Evolutionary conservation across 2,797 vertebrate species (phyloP).

Genomic region (Fundulus diaphanus): DNA sequence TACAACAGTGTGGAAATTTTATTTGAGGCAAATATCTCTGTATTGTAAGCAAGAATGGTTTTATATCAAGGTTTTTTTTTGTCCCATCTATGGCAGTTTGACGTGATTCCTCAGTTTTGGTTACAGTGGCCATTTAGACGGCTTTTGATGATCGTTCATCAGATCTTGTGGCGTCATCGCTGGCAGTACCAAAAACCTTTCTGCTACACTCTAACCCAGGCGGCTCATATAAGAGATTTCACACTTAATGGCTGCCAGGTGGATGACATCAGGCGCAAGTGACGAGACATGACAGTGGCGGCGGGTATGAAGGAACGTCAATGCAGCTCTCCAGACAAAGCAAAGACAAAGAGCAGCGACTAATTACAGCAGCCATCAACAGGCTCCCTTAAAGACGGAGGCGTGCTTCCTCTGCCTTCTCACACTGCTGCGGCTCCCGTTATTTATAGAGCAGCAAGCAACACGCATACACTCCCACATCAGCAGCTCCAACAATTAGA

Average conservation of each 20-base stretch:
- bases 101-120: neutral
- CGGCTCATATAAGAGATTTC: conserved; percentile 26
- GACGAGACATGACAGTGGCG: conserved; percentile 33
- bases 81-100: neutral
- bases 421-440: conserved; percentile 17
- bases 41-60: neutral
- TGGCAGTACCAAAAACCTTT: conserved; percentile 14
- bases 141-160: neutral
- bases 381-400: conserved; percentile 65
- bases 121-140: neutral
- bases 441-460: conserved; percentile 31
- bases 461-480: conserved; percentile 13
- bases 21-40: neutral
- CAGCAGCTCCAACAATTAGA: conserved; percentile 15
- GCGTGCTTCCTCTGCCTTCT: conserved; percentile 47
- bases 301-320: conserved; percentile 45
- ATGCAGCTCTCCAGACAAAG: conserved; percentile 48
- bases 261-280: conserved; percentile 32
- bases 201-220: conserved; percentile 10
- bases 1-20: neutral
- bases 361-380: conserved; percentile 71
- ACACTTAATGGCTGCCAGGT: conserved; percentile 42
- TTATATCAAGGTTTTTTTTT: neutral
- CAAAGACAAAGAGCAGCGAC: conserved; percentile 53
- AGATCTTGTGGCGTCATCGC: conserved; percentile 4